Percentiles rank a stretch among this genome's conserved stretches.
phyloP scores from a whole-genome alignment of 2,113 vertebrate genomes.

The Phaethornis superciliosus region DNA sequence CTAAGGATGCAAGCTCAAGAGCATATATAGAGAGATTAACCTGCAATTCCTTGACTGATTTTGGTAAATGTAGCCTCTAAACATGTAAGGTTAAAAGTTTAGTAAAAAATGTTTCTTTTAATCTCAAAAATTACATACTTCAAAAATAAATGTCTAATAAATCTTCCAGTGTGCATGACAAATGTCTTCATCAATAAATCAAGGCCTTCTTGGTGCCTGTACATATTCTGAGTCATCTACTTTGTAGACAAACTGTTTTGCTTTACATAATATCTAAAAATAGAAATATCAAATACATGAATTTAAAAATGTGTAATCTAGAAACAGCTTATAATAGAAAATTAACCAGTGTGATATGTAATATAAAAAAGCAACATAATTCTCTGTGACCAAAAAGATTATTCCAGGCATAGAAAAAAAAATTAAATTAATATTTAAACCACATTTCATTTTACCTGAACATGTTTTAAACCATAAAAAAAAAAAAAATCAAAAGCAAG shows the following conservation, averaged over 20 bases:
- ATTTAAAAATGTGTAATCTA: background rate
- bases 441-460: background rate
- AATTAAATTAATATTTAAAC: background rate
- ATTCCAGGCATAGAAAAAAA: background rate
- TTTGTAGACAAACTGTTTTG: background rate
- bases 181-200: background rate
- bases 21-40: background rate
- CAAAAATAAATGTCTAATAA: background rate
- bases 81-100: background rate
- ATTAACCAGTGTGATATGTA: background rate
- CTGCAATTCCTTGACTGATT: background rate
- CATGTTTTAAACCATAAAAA: background rate
- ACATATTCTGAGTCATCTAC: background rate
- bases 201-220: background rate
- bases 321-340: background rate
- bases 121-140: background rate
- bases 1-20: background rate
- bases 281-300: background rate
- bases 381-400: background rate
- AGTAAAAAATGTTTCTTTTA: background rate
- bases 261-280: background rate
- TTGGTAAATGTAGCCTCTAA: background rate
- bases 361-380: background rate
- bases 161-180: background rate
- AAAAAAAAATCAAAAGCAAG: background rate